Evolutionary conservation across 2,113 vertebrate genomes (phyloP).

Genomic region (Falcunculus frontatus): DNA sequence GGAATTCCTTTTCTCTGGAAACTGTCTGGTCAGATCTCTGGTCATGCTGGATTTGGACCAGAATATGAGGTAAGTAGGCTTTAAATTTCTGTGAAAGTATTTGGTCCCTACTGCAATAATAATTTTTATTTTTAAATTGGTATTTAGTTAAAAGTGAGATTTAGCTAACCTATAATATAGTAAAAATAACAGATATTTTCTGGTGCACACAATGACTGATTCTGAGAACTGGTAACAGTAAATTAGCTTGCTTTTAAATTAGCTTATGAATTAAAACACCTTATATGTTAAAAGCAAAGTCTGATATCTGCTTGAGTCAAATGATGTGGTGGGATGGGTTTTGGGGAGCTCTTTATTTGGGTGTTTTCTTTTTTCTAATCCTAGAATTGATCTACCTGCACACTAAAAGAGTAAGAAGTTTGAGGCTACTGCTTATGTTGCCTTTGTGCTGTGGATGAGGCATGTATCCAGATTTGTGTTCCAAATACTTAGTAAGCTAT

Average conservation of each 20-base stretch:
- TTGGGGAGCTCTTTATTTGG: background rate
- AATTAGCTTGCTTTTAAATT: background rate
- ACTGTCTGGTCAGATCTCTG: slow-evolving; percentile 80
- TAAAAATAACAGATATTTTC: background rate
- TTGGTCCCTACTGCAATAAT: background rate
- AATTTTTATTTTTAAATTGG: background rate
- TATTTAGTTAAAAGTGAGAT: background rate
- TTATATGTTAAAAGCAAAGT: background rate
- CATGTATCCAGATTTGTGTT: background rate
- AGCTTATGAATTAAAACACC: background rate
- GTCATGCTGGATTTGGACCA: slow-evolving; percentile 79
- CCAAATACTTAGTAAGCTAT: background rate
- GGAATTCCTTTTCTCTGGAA: slow-evolving; percentile 95
- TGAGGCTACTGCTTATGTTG: background rate
- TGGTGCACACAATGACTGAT: background rate
- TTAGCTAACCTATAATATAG: background rate
- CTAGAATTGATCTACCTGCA: background rate
- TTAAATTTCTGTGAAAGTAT: background rate
- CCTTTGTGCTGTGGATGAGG: background rate
- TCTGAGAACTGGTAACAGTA: background rate
- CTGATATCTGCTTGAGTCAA: background rate
- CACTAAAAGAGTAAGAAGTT: background rate
- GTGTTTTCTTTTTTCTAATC: background rate
- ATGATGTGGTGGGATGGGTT: background rate
- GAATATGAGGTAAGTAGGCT: slow-evolving; percentile 84